Conservation (phyloP, 2,113 vertebrate species). For the Hipposideros armiger region DNA sequence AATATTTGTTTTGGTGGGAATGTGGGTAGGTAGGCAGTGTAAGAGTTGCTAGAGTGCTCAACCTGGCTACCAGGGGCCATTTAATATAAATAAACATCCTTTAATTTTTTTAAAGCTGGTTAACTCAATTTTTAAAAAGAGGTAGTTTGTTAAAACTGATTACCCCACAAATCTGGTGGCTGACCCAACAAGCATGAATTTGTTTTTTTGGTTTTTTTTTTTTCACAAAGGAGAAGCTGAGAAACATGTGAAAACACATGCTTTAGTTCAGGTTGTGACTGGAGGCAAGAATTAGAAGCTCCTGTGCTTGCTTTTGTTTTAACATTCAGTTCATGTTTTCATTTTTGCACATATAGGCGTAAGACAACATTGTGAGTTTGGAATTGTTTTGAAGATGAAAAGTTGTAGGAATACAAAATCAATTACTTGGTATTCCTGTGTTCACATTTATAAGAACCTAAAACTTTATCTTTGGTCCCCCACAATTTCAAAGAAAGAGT, state of each 20-base stretch:
- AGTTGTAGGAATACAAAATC: background rate
- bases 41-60: background rate
- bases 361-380: background rate
- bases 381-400: constrained; percentile 50
- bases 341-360: background rate
- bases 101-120: constrained; percentile 7
- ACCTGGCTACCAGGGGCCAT: background rate
- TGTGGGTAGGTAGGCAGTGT: no score
- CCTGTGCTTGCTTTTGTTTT: constrained; percentile 7
- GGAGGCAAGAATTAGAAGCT: background rate
- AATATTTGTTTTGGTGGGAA: background rate
- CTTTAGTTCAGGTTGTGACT: constrained; percentile 16
- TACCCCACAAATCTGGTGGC: background rate
- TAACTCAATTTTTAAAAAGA: background rate
- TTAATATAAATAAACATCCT: background rate
- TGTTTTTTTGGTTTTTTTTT: background rate
- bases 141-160: background rate
- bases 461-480: background rate
- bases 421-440: background rate
- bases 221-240: background rate
- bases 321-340: background rate
- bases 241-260: background rate
- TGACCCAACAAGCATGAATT: constrained; percentile 7
- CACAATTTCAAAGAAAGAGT: background rate
- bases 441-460: background rate